Conservation (phyloP, 2,888 invertebrate genomes). For the Parapristionchus giblindavisi region DNA sequence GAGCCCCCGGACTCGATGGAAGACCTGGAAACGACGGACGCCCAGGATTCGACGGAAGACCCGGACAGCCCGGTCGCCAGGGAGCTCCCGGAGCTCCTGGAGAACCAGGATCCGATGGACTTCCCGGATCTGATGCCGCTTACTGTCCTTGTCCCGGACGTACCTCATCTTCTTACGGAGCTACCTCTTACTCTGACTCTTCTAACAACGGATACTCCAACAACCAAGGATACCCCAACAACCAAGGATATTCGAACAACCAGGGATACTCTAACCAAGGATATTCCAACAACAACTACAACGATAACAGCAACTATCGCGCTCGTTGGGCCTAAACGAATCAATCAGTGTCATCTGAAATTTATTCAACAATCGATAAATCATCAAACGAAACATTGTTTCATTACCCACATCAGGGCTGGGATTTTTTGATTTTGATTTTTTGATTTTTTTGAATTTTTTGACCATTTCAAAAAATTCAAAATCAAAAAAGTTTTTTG, state of each 20-base stretch:
- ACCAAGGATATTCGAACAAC: no score
- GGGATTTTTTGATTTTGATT: no score
- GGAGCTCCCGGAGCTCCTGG: conserved; percentile 54
- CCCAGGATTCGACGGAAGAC: conserved; percentile 47
- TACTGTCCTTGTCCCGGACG: conserved; percentile 38
- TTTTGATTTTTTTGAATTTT: no score
- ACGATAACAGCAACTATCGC: conserved; percentile 13
- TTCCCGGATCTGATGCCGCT: conserved; percentile 37
- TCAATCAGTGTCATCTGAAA: no score
- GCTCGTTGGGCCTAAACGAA: conserved; percentile 31
- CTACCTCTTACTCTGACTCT: conserved; percentile 13
- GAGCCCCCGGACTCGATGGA: conserved; percentile 43
- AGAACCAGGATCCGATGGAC: conserved; percentile 48
- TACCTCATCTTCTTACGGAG: conserved; percentile 26
- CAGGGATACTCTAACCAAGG: conserved; percentile 3
- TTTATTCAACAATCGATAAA: no score
- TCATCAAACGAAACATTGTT: no score
- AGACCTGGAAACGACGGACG: conserved; percentile 39
- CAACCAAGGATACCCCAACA: conserved; percentile 5
- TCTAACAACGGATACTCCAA: conserved; percentile 2
- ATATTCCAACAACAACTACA: not conserved
- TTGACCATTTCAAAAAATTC: no score
- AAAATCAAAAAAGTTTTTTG: no score
- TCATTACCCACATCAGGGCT: no score
- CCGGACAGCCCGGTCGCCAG: conserved; percentile 51